Evolutionary conservation across 2,888 invertebrate species (phyloP).

Genomic region (Branchinecta sandiegonensis): DNA sequence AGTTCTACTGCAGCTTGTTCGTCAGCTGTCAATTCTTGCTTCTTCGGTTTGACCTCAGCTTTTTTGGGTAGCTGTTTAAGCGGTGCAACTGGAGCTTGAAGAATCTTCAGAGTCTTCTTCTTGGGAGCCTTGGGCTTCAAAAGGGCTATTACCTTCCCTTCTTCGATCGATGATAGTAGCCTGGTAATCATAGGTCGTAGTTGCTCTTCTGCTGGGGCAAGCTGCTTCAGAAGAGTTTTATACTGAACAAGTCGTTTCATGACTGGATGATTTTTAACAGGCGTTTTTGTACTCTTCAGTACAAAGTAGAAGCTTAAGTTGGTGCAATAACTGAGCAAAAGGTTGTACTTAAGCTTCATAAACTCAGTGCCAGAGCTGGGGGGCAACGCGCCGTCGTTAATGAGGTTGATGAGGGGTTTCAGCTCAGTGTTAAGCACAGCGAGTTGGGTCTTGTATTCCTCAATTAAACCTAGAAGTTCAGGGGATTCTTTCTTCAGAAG

Average conservation of each 20-base stretch:
- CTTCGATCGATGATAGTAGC: conserved; percentile 33
- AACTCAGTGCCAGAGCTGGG: conserved; percentile 51
- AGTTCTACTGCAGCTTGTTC: conserved; percentile 28
- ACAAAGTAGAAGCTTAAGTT: conserved; percentile 74
- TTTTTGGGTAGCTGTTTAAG: conserved; percentile 35
- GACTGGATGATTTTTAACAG: conserved; percentile 72
- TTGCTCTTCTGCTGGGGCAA: conserved; percentile 53
- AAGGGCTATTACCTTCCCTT: not conserved
- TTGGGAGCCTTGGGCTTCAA: conserved; percentile 30
- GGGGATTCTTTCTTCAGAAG: conserved; percentile 72
- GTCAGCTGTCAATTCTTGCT: conserved; percentile 23
- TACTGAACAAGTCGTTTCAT: conserved; percentile 68
- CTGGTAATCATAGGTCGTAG: conserved; percentile 51
- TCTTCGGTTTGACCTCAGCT: conserved; percentile 30
- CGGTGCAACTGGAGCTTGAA: conserved; percentile 22
- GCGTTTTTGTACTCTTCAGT: conserved; percentile 53
- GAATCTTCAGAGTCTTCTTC: conserved; percentile 24
- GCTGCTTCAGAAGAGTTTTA: conserved; percentile 54
- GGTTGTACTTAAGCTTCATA: conserved; percentile 15
- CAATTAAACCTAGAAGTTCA: conserved; percentile 60
- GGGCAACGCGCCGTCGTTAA: conserved; percentile 47
- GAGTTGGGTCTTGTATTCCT: conserved; percentile 55
- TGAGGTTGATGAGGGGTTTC: conserved; percentile 49
- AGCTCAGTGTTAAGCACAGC: conserved; percentile 49
- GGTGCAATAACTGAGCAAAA: conserved; percentile 55